Base-by-base conservation (phyloP, 2,797 vertebrate species). In the Australoheros facetus region DNA sequence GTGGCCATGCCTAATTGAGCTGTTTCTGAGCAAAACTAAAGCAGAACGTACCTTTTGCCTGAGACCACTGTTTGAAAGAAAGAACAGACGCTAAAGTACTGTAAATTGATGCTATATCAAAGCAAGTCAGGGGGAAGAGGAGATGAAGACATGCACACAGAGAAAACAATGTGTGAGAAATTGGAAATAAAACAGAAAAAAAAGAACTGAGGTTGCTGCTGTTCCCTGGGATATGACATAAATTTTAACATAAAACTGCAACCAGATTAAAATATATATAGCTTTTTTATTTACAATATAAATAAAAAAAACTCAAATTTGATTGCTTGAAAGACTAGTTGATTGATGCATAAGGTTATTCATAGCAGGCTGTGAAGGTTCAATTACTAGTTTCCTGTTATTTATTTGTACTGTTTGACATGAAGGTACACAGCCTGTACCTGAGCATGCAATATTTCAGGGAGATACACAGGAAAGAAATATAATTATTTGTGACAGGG, bases 1-100 rank as follows among this genome's bases (percentile, higher is more conserved):
- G n/a, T 19, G 81, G 92, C 82, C 84, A 76, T 75, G 73, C 86
- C 84, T 93, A 91, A 94, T 89, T 82, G 83, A 89, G 87, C 77
- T 86, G 80, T 81, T 90, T 94, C 81, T 82, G 72, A 93, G 84
- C 73, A 85, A 80, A 87, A 60, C 87, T 81, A 89, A 91, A 85
- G 84, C 80, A 86, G 83, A 92, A 92, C 85, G 80, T 91, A 94
- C 92, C 86, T 91, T 91, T 84, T 81, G 80, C 84, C 77, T 88
- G 81, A 93, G 87, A 91, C 34, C 79, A 75, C 77, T 79, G 87
- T 85, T 91, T 88, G 88, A 93, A 87, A 85, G 79, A 88, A 84
- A 88, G 82, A 89, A 88, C 79, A 88, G 56, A 87, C 72, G 76
- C 87, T 73, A 79, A 87, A 84, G 84, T 48, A 86, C 76, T 83